phyloP scores from a whole-genome alignment of 2,113 vertebrate species.

The Melanotaenia duboulayi region DNA sequence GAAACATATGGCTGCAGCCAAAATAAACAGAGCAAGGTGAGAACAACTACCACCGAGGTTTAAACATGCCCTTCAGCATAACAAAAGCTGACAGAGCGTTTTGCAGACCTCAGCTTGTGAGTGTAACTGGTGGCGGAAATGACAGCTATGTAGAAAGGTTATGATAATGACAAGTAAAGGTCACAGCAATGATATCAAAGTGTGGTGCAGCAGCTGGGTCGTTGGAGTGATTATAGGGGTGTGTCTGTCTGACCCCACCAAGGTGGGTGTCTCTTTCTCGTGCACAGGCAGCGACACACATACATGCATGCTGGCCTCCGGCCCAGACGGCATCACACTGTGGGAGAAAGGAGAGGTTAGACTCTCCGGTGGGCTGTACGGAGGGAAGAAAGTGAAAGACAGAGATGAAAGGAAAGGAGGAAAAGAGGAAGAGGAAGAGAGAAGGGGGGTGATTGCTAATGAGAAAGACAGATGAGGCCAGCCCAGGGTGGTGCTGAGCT shows the following conservation, averaged over 20 bases:
- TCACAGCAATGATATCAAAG: slow-evolving; percentile 75
- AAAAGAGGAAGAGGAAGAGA: background rate
- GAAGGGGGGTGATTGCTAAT: slow-evolving; percentile 55
- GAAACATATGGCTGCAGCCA: slow-evolving; percentile 16
- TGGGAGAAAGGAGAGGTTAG: slow-evolving; percentile 61
- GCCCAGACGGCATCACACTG: slow-evolving; percentile 65
- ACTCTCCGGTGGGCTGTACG: slow-evolving; percentile 42
- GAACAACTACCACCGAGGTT: slow-evolving; percentile 49
- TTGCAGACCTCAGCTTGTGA: slow-evolving; percentile 21
- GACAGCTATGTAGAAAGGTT: slow-evolving; percentile 72
- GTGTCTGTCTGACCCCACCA: slow-evolving; percentile 66
- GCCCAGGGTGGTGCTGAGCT: slow-evolving; percentile 59
- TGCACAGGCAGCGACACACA: slow-evolving; percentile 17
- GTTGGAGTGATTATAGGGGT: slow-evolving; percentile 65
- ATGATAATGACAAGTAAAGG: slow-evolving; percentile 75
- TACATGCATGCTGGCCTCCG: slow-evolving; percentile 34
- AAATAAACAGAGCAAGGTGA: slow-evolving; percentile 51
- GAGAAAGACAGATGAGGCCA: slow-evolving; percentile 70
- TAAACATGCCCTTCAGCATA: slow-evolving; percentile 61
- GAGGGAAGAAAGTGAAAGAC: slow-evolving; percentile 46
- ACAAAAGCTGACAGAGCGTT: slow-evolving; percentile 65
- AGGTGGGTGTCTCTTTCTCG: slow-evolving; percentile 54
- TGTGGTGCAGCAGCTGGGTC: slow-evolving; percentile 59
- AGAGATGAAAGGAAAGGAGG: slow-evolving; percentile 50
- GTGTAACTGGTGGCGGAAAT: slow-evolving; percentile 55